These are phyloP conservation scores for Theretra japonica DNA, from an alignment of 2,888 invertebrate species.

Conservation along the genomic window DNA sequence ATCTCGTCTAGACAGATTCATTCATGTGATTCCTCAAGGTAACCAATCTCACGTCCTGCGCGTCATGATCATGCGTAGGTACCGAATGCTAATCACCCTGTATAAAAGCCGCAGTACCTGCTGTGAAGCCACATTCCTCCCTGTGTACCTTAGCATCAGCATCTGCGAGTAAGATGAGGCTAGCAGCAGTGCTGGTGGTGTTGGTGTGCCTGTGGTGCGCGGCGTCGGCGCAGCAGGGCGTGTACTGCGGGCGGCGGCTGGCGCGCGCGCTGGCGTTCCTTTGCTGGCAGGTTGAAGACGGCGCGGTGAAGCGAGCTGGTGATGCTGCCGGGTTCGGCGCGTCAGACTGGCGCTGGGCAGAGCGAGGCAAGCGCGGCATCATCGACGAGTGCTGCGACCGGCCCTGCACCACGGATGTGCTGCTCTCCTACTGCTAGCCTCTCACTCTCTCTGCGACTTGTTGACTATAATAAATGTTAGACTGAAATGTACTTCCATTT, in stretches of 20 bases:
- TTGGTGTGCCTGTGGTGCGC: not conserved
- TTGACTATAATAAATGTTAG: not conserved
- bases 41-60: not conserved
- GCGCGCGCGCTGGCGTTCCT: conserved; percentile 12
- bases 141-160: not conserved
- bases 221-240: not conserved
- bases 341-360: conserved; percentile 14
- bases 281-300: not conserved
- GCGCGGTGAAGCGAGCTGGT: conserved; percentile 4
- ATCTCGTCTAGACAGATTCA: conserved; percentile 3
- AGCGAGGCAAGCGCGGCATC: conserved; percentile 37
- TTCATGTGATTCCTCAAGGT: not conserved
- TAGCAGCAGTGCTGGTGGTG: not conserved
- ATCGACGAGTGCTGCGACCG: conserved; percentile 54
- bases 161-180: not conserved
- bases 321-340: not conserved
- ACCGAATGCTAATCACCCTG: not conserved
- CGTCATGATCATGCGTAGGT: conserved; percentile 11
- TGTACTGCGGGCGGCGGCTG: conserved; percentile 19
- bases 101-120: not conserved
- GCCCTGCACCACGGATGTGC: conserved; percentile 46
- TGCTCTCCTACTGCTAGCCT: conserved; percentile 40
- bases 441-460: not conserved
- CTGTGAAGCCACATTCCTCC: not conserved
- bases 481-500: not conserved